phyloP scores from a whole-genome alignment of 1,140 invertebrate species.

The Zophobas atratus region DNA sequence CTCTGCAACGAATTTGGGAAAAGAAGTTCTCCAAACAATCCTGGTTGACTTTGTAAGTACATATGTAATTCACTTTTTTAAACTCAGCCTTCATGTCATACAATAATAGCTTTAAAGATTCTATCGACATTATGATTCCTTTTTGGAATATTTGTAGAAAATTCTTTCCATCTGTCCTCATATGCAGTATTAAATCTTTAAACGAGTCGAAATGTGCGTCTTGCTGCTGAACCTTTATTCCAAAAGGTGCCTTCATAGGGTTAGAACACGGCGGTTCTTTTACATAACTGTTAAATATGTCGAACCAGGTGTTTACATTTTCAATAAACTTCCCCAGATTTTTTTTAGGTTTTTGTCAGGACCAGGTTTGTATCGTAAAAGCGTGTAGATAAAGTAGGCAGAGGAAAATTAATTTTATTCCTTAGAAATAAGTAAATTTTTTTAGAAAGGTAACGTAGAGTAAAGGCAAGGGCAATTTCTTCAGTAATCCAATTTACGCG shows the following conservation, averaged over 20 bases:
- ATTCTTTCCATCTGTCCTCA: no score
- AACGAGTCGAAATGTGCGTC: no score
- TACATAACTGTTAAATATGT: no score
- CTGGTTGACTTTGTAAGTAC: constrained; percentile 3
- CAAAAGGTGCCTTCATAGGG: no score
- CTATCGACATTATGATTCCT: constrained; percentile 1
- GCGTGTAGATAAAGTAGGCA: constrained; percentile 47
- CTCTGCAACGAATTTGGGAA: constrained; percentile 1
- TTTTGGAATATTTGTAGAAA: constrained; percentile 32
- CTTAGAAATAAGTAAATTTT: constrained; percentile 47
- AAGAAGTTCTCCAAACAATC: constrained; percentile 31
- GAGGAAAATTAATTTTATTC: constrained; percentile 51
- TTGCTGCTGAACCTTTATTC: no score
- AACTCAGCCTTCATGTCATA: background rate
- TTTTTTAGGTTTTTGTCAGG: no score
- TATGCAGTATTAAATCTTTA: no score
- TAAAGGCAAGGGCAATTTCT: constrained; percentile 47
- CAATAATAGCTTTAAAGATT: constrained; percentile 3
- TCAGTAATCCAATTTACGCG: constrained; percentile 27
- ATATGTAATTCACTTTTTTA: background rate
- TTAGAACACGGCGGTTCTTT: no score
- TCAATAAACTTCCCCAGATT: no score
- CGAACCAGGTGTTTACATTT: no score
- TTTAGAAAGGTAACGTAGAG: constrained; percentile 53
- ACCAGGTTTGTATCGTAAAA: constrained; percentile 31